Percentiles rank a stretch among this genome's conserved stretches.
Evolutionary conservation across 2,888 invertebrate genomes (phyloP).

Genomic region (Liodrosophila aerea): DNA sequence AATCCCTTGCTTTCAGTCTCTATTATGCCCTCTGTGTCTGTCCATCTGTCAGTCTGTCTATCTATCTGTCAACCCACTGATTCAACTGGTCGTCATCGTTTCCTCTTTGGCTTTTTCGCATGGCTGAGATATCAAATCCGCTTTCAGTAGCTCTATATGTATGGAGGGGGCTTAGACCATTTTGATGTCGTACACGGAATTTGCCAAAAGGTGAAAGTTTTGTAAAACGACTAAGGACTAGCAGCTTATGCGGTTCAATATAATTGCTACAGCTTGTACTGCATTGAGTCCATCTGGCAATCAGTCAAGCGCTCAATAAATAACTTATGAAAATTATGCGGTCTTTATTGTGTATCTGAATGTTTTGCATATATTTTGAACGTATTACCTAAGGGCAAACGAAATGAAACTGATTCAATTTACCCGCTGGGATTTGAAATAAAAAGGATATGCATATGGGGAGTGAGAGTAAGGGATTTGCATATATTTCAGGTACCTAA

Average conservation of each 20-base stretch:
- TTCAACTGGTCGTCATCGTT: slow-evolving; percentile 35
- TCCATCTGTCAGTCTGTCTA: not conserved
- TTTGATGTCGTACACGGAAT: slow-evolving; percentile 14
- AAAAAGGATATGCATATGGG: not conserved
- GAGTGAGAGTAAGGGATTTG: slow-evolving; percentile 25
- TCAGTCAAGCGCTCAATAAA: slow-evolving; percentile 14
- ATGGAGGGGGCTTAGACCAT: slow-evolving; percentile 4
- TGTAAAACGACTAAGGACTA: not conserved
- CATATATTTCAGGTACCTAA: slow-evolving; percentile 29
- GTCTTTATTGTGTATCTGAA: slow-evolving; percentile 12
- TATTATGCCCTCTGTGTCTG: slow-evolving; percentile 9
- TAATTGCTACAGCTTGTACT: slow-evolving; percentile 11
- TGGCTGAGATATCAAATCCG: slow-evolving; percentile 22
- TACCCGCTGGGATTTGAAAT: slow-evolving; percentile 20
- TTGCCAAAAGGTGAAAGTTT: slow-evolving; percentile 9
- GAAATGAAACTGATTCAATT: slow-evolving; percentile 50
- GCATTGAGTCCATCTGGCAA: not conserved
- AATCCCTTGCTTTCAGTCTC: slow-evolving; percentile 2
- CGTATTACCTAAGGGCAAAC: slow-evolving; percentile 19
- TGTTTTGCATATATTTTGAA: slow-evolving; percentile 37
- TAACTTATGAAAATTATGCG: slow-evolving; percentile 1
- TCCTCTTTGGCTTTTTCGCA: slow-evolving; percentile 40
- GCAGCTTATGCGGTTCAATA: slow-evolving; percentile 7
- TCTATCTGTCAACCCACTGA: slow-evolving; percentile 25
- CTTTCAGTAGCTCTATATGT: no score